These are phyloP conservation scores for Gambusia holbrooki DNA, from an alignment of 2,113 vertebrate species.

Conservation along the genomic window DNA sequence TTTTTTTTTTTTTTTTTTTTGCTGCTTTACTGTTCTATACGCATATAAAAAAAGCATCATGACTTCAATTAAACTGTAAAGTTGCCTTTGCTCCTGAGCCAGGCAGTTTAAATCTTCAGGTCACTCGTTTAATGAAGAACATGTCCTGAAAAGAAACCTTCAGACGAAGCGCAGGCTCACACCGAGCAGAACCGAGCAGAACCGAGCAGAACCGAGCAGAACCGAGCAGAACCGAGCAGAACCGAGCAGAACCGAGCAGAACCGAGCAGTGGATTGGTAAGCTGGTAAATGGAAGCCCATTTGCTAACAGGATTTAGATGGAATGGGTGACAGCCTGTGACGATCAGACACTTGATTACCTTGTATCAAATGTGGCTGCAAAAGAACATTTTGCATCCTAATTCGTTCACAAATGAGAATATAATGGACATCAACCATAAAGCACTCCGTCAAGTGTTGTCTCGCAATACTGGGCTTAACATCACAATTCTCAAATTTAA, in stretches of 20 bases:
- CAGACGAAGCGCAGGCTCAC: background rate
- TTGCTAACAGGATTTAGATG: no score
- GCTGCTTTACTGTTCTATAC: conserved; percentile 3
- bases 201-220: no score
- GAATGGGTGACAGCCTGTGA: no score
- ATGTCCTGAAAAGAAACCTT: background rate
- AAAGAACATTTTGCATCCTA: background rate
- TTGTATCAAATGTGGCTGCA: background rate
- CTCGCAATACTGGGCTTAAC: no score
- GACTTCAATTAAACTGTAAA: conserved; percentile 35
- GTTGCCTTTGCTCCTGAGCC: conserved; percentile 24
- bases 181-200: no score
- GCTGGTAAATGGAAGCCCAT: background rate
- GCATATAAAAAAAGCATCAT: background rate
- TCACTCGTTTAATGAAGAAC: conserved; percentile 48
- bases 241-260: no score
- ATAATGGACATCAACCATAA: no score
- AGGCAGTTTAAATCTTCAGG: conserved; percentile 38
- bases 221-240: background rate
- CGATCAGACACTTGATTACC: no score
- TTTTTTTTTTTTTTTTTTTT: background rate
- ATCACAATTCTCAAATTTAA: no score
- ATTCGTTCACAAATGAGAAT: background rate
- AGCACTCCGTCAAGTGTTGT: no score
- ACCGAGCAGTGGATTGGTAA: background rate